Base-by-base conservation (phyloP, 2,797 vertebrate genomes). In the Rhadinocentrus ornatus region DNA sequence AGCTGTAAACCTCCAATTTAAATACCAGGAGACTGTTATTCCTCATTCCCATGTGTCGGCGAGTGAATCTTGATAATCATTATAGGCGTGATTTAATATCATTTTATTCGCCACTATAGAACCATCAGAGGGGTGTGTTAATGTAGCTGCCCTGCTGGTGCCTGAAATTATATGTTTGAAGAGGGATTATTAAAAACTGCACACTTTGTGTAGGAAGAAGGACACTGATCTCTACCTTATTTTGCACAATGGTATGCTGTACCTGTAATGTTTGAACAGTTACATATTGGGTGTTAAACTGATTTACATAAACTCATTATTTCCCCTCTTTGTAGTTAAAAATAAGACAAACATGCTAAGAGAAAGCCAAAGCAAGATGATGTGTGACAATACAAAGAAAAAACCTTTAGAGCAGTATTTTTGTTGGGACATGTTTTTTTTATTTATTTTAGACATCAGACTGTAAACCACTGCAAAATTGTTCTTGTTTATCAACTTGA, bases 81-180 rank as follows among this genome's bases (percentile, higher is more conserved):
- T 63, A 56, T 65, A 11, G 53, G 64, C 63, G 34, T 41, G 63
- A 69, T 80, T 75, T 75, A 66, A 73, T 69, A 22, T 24, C 34
- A 55, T 60, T 60, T 54, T 52, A 72, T 61, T 55, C 1, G 53
- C 29, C 44, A 34, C 54, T 58, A 32, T 71, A 55, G 65, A 15
- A 34, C n/a, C 37, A 26, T 54, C 6, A 69, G 26, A 65, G 46
- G 20, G 20, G 11, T 48, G 54, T 77, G 72, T 64, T 16, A 35
- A 48, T 66, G 69, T 55, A 58, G 72, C 48, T 69, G 20, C 35
- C 32, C 39, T 44, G 63, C 52, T 72, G 20, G 27, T 64, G 10
- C 24, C 41, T 81, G 29, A 39, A 31, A 26, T 70, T 31, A 69
- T 62, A 34, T 69, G 6, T 29, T 35, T 64, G 54, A 29, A 46